Conservation (phyloP, 2,113 vertebrate genomes). For the Perca flavescens region DNA sequence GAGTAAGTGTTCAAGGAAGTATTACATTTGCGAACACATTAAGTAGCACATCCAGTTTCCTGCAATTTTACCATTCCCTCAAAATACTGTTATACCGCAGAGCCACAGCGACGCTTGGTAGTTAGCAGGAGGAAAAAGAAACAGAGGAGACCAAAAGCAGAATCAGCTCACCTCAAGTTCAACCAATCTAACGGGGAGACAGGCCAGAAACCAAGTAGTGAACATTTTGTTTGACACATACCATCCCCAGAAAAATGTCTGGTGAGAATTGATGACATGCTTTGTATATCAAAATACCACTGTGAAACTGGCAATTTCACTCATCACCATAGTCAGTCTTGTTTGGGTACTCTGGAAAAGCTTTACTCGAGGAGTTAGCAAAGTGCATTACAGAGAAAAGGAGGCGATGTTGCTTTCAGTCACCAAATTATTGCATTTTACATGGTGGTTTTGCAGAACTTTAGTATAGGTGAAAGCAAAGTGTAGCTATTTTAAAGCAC, state of each 20-base stretch:
- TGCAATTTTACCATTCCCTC: constrained; percentile 79
- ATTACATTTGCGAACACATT: constrained; percentile 82
- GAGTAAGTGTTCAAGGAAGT: constrained; percentile 78
- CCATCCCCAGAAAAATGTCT: constrained; percentile 54
- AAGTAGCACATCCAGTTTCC: constrained; percentile 82
- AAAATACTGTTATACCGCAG: constrained; percentile 78
- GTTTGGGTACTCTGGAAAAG: constrained; percentile 18
- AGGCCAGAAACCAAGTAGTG: constrained; percentile 67
- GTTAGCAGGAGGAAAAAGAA: constrained; percentile 69
- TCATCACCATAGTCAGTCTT: constrained; percentile 41
- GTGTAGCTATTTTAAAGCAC: too few relatives aligned
- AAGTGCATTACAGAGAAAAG: background rate
- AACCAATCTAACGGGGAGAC: constrained; percentile 50
- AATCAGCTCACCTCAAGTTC: constrained; percentile 61
- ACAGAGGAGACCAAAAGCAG: constrained; percentile 67
- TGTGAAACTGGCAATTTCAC: constrained; percentile 43
- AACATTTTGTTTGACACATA: constrained; percentile 67
- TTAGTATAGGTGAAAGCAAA: background rate
- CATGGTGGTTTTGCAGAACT: constrained; percentile 27
- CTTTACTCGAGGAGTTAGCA: background rate
- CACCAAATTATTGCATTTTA: constrained; percentile 18
- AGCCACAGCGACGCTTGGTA: constrained; percentile 62
- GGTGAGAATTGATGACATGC: constrained; percentile 63
- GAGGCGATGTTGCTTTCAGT: background rate
- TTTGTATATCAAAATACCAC: constrained; percentile 59